phyloP scores from a whole-genome alignment of 2,888 invertebrate species.

The Lomographa bimaculata region DNA sequence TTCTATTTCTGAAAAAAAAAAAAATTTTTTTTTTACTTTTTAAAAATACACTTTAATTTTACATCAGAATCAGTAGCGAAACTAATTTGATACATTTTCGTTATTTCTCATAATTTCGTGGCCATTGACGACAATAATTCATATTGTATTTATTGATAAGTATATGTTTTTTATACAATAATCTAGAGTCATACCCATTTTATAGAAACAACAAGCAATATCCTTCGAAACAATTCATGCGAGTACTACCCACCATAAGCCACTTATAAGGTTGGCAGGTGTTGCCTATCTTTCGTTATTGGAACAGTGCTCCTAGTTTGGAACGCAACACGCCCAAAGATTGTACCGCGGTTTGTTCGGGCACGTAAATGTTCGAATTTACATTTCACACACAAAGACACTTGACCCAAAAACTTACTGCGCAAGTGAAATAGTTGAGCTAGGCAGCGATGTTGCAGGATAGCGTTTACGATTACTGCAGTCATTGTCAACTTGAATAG shows the following conservation, averaged over 20 bases:
- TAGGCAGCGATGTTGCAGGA: slow-evolving; percentile 24
- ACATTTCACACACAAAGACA: slow-evolving; percentile 18
- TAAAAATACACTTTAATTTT: no score
- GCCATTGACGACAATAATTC: no score
- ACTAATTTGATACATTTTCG: no score
- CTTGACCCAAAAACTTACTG: slow-evolving; percentile 15
- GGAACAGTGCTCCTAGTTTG: slow-evolving; percentile 17
- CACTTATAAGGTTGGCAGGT: slow-evolving; percentile 10
- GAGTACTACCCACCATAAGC: no score
- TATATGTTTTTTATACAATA: no score
- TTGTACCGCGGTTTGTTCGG: slow-evolving; percentile 15
- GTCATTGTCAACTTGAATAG: slow-evolving; percentile 26
- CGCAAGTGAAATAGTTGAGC: slow-evolving; percentile 24
- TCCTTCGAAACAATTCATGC: no score
- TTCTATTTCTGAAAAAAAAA: no score
- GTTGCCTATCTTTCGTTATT: slow-evolving; percentile 12
- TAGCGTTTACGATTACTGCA: slow-evolving; percentile 20
- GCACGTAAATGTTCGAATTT: slow-evolving; percentile 14
- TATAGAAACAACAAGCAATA: neutral
- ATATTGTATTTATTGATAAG: no score
- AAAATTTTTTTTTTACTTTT: no score
- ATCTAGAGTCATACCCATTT: no score
- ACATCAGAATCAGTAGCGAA: no score
- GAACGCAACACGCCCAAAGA: slow-evolving; percentile 15
- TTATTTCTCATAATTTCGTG: no score